phyloP scores from a whole-genome alignment of 2,797 vertebrate genomes.

The Anableps anableps region DNA sequence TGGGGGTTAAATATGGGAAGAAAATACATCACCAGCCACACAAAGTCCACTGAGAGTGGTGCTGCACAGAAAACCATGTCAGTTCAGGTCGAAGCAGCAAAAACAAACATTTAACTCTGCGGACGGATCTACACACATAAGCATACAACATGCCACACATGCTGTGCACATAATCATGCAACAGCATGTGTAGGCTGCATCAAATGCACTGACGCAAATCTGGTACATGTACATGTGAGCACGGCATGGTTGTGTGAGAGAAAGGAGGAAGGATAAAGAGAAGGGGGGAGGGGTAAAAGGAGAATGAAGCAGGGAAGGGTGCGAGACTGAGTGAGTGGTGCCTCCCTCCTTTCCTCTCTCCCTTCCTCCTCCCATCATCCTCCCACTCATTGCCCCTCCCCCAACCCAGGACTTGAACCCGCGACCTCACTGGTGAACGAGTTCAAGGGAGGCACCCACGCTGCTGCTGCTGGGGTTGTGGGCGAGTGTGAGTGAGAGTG shows the following conservation, averaged over 20 bases:
- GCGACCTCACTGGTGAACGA: conserved; percentile 79
- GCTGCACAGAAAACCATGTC: conserved; percentile 2
- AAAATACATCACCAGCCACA: not conserved
- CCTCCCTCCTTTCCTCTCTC: conserved; percentile 17
- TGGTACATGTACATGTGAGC: conserved; percentile 5
- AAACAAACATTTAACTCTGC: conserved; percentile 28
- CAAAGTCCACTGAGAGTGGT: not conserved
- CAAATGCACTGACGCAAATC: not conserved
- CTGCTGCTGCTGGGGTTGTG: conserved; percentile 45
- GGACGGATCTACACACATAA: conserved; percentile 11
- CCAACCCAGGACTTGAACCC: conserved; percentile 83
- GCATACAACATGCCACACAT: conserved; percentile 26
- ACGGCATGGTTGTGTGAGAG: conserved; percentile 19
- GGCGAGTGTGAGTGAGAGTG: conserved; percentile 17
- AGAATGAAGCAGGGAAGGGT: not conserved
- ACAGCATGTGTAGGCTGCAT: not conserved
- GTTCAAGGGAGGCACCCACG: conserved; percentile 76
- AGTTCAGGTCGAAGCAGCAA: conserved; percentile 21
- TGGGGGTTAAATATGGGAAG: not conserved
- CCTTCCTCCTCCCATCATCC: conserved; percentile 26
- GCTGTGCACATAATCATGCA: not conserved
- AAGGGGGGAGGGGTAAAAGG: conserved; percentile 39
- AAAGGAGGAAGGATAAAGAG: conserved; percentile 49
- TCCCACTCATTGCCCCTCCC: conserved; percentile 53
- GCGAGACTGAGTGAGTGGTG: conserved; percentile 24